phyloP scores from a whole-genome alignment of 1,140 invertebrate species.

The Pantala flavescens region DNA sequence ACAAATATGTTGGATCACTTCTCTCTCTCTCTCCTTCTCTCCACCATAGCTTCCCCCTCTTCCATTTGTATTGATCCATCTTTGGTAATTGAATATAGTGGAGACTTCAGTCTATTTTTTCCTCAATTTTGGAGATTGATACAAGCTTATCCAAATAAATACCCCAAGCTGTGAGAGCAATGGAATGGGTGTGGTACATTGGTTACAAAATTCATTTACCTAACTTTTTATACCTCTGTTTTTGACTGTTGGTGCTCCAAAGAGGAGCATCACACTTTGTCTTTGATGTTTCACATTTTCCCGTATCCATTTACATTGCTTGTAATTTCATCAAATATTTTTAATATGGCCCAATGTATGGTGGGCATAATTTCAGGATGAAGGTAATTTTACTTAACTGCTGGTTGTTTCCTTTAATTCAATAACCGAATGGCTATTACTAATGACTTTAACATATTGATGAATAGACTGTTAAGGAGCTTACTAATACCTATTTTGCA shows the following conservation, averaged over 20 bases:
- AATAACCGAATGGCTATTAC: too few species aligned
- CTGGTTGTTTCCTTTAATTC: too few species aligned
- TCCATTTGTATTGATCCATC: not conserved
- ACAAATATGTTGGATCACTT: not conserved
- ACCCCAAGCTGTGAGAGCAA: not conserved
- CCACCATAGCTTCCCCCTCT: not conserved
- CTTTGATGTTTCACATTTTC: not conserved
- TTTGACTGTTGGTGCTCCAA: not conserved
- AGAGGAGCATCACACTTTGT: not conserved
- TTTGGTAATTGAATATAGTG: conserved; percentile 10
- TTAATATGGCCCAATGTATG: not conserved
- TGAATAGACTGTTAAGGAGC: too few species aligned
- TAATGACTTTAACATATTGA: too few species aligned
- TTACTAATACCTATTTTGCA: too few species aligned
- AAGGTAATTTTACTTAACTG: too few species aligned
- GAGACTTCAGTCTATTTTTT: not conserved
- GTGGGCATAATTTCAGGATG: too few species aligned
- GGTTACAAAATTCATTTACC: not conserved
- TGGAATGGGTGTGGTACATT: not conserved
- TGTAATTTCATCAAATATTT: not conserved
- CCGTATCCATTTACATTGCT: not conserved
- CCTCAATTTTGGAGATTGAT: conserved; percentile 9
- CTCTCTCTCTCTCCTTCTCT: not conserved
- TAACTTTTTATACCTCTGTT: not conserved
- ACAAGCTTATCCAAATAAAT: conserved; percentile 8